A percentile compares a stretch with the other conserved stretches of the same genome.
Evolutionary conservation across 2,797 vertebrate species (phyloP).

Genomic region (Hypotaenidia philippensis): DNA sequence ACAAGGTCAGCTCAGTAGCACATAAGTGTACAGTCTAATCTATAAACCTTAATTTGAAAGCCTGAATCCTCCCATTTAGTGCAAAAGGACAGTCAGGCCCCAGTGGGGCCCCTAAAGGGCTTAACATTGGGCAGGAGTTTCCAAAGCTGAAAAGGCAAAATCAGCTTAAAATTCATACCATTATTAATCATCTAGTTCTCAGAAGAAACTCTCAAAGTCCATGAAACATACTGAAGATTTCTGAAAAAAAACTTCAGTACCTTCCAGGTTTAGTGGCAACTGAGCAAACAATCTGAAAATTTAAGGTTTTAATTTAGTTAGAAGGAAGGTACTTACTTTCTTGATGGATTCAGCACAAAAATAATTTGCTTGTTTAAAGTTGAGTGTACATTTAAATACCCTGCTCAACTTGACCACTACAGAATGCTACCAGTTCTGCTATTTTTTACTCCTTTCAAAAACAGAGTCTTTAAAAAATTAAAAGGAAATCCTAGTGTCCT

Average conservation of each 20-base stretch:
- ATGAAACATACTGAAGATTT: background rate
- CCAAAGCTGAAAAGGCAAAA: background rate
- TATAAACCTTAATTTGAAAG: background rate
- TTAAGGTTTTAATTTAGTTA: background rate
- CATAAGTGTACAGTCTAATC: background rate
- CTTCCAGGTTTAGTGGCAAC: background rate
- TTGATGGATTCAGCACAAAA: background rate
- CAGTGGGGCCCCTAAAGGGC: background rate
- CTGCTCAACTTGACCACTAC: background rate
- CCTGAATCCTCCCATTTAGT: background rate
- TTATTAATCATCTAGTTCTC: background rate
- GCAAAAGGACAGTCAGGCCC: background rate
- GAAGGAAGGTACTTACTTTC: background rate
- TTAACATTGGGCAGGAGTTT: background rate
- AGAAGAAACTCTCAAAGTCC: background rate
- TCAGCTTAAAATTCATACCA: background rate
- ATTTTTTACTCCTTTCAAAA: background rate
- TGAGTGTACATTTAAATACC: background rate
- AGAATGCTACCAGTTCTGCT: background rate
- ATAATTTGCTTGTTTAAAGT: background rate
- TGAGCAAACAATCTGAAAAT: background rate
- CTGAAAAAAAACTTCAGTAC: background rate
- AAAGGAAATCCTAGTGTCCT: background rate
- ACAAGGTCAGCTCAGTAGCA: background rate
- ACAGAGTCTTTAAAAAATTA: background rate